A percentile compares a stretch with the other conserved stretches of the same genome.
phyloP scores from a whole-genome alignment of 2,888 invertebrate genomes.

The Mactromeris polynyma region DNA sequence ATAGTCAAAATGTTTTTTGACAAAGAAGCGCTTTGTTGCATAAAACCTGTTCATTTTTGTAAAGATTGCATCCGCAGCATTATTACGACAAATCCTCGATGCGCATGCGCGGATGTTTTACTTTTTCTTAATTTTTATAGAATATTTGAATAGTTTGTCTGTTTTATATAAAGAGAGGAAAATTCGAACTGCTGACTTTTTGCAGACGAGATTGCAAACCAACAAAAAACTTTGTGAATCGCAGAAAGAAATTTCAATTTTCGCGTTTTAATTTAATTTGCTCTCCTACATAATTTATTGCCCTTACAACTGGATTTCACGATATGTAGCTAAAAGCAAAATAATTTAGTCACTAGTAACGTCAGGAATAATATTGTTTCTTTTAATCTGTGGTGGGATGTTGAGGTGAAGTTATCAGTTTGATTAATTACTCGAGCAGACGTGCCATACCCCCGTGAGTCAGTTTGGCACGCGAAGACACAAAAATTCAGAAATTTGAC shows the following conservation, averaged over 20 bases:
- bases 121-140: not conserved
- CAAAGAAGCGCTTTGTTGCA: not conserved
- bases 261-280: conserved; percentile 4
- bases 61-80: no score
- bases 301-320: not conserved
- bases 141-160: not conserved
- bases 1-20: not conserved
- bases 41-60: not conserved
- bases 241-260: not conserved
- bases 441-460: not conserved
- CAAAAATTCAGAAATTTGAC: not conserved
- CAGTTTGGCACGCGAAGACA: not conserved
- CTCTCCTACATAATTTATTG: not conserved
- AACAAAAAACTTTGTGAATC: not conserved
- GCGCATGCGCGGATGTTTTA: not conserved
- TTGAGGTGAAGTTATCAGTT: not conserved
- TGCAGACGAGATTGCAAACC: not conserved
- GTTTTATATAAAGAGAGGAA: not conserved
- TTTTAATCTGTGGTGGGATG: not conserved
- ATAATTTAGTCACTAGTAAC: conserved; percentile 6
- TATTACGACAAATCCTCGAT: no score
- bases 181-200: not conserved
- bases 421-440: not conserved
- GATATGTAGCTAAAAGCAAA: not conserved
- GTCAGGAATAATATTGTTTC: not conserved